Conservation (phyloP, 2,113 vertebrate genomes). For the Balaenoptera acutorostrata region DNA sequence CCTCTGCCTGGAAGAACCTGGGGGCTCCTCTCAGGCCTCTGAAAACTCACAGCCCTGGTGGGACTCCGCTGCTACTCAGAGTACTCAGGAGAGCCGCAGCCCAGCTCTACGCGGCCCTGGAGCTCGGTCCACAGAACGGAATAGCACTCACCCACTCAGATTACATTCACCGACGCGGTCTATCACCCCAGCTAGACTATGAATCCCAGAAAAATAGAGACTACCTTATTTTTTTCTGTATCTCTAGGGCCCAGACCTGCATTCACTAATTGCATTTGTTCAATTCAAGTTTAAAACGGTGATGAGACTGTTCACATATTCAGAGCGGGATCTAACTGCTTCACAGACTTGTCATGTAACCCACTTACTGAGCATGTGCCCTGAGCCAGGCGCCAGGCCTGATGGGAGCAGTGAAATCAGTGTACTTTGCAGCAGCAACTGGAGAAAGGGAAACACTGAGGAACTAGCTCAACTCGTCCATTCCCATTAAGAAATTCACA, state of each 20-base stretch:
- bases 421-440: fast-evolving
- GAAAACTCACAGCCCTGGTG: background rate
- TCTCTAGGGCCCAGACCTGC: background rate
- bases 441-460: background rate
- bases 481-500: background rate
- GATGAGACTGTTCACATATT: background rate
- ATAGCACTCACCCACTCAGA: background rate
- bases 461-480: too few species aligned
- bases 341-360: fast-evolving
- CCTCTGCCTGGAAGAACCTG: background rate
- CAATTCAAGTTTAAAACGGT: background rate
- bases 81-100: background rate
- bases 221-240: background rate
- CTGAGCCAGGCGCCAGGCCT: background rate
- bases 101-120: background rate
- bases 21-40: background rate
- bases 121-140: background rate
- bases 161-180: fast-evolving
- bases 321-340: background rate
- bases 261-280: background rate
- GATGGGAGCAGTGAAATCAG: fast-evolving
- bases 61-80: background rate
- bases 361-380: fast-evolving
- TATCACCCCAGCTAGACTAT: background rate
- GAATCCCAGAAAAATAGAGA: background rate